Percentiles rank a stretch among this genome's conserved stretches.
Evolutionary conservation across 1,140 invertebrate species (phyloP).

Genomic region (Macrocentrus cingulum): DNA sequence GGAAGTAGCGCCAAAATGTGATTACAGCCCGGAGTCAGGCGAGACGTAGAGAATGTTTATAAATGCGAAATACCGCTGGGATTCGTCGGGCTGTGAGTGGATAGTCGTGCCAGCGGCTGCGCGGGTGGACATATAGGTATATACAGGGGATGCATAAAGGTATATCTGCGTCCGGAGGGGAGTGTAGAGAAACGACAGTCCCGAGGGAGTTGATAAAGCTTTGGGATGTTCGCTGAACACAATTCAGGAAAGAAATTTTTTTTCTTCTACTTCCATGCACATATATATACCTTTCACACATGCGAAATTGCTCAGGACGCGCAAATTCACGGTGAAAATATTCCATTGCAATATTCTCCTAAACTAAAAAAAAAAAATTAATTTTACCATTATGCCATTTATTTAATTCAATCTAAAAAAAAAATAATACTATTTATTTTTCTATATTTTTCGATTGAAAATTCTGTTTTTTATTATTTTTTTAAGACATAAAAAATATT

Average conservation of each 20-base stretch:
- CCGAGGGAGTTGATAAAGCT: slow-evolving; percentile 26
- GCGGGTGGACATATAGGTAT: slow-evolving; percentile 1
- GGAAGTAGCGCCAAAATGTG: slow-evolving; percentile 5
- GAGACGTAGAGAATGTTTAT: slow-evolving; percentile 22
- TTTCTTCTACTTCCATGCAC: no score
- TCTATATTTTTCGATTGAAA: no score
- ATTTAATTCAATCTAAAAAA: no score
- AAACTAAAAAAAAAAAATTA: background rate
- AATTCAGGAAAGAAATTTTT: slow-evolving; percentile 18
- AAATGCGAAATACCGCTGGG: slow-evolving; percentile 19
- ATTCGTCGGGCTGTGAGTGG: slow-evolving; percentile 14
- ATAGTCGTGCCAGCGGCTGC: slow-evolving; percentile 12
- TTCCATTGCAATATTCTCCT: no score
- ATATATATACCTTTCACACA: background rate
- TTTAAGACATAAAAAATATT: no score
- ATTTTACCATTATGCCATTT: background rate
- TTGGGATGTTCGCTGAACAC: background rate
- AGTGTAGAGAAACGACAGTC: background rate
- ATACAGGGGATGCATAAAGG: background rate
- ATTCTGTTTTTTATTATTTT: no score
- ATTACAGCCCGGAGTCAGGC: slow-evolving; percentile 5
- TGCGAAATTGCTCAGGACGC: background rate
- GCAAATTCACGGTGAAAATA: background rate
- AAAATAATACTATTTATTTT: no score
- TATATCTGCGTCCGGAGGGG: background rate